A percentile compares a stretch with the other conserved stretches of the same genome.
These are phyloP conservation scores for Sinocyclocheilus anshuiensis DNA, from an alignment of 2,113 vertebrate genomes.

Conservation along the genomic window DNA sequence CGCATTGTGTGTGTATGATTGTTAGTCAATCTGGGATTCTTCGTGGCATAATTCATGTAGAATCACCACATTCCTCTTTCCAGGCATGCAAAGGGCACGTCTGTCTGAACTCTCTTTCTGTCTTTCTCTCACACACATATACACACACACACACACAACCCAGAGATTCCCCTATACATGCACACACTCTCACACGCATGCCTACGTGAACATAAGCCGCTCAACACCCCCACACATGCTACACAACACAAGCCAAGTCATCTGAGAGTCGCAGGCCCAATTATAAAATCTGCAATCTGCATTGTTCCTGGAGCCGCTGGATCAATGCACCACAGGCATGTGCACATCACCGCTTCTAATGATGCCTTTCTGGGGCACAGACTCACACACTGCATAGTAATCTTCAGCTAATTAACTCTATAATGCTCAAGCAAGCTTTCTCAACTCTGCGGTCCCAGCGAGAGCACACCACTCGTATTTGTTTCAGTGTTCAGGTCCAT, in stretches of 20 bases:
- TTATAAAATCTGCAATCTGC: constrained; percentile 82
- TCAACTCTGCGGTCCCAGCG: constrained; percentile 78
- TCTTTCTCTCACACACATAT: background rate
- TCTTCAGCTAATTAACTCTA: constrained; percentile 85
- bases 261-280: constrained; percentile 73
- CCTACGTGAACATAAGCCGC: constrained; percentile 65
- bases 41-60: constrained; percentile 37
- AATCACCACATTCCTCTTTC: constrained; percentile 22
- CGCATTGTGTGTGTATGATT: constrained; percentile 39
- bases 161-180: constrained; percentile 16
- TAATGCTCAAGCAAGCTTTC: constrained; percentile 81
- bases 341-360: constrained; percentile 84
- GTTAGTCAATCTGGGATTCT: constrained; percentile 34
- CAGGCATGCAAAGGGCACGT: constrained; percentile 35
- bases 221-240: constrained; percentile 62
- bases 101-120: background rate
- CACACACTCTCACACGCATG: constrained; percentile 55
- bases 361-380: constrained; percentile 84
- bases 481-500: constrained; percentile 74
- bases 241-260: constrained; percentile 68
- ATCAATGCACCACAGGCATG: constrained; percentile 83
- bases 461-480: constrained; percentile 75
- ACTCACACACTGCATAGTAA: constrained; percentile 84
- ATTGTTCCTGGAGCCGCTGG: constrained; percentile 80
- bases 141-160: background rate